Evolutionary conservation across 2,113 vertebrate genomes (phyloP).

Genomic region (Ictidomys tridecemlineatus): DNA sequence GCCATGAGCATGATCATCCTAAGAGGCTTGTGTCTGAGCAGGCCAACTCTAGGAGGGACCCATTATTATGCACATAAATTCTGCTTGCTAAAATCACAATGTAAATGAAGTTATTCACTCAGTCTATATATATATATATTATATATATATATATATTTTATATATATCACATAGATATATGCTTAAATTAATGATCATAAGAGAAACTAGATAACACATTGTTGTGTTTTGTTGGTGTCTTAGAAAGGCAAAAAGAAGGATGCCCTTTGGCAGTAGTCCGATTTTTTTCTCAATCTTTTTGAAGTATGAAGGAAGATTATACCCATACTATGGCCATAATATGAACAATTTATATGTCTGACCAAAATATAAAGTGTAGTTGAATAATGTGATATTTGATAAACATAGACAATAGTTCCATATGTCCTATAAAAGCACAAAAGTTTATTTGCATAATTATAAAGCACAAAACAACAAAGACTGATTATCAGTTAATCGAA

Average conservation of each 20-base stretch:
- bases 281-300: background rate
- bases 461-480: background rate
- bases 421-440: background rate
- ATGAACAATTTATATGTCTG: background rate
- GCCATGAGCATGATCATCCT: slow-evolving; percentile 48
- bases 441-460: slow-evolving; percentile 18
- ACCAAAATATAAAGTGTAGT: background rate
- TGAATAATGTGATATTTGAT: background rate
- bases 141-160: too few species aligned
- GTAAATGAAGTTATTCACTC: background rate
- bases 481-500: background rate
- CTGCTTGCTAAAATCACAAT: background rate
- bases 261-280: background rate
- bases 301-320: background rate
- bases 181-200: background rate
- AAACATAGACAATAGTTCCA: background rate
- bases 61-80: background rate
- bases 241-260: background rate
- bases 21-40: slow-evolving; percentile 74
- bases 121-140: background rate
- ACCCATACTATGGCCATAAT: background rate
- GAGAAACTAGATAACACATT: background rate
- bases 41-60: slow-evolving; percentile 69
- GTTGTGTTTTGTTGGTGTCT: background rate
- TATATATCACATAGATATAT: background rate